Evolutionary conservation across 2,797 vertebrate genomes (phyloP), one percentile per base, ranked within the genome.

Genomic region (Macropodus opercularis): DNA sequence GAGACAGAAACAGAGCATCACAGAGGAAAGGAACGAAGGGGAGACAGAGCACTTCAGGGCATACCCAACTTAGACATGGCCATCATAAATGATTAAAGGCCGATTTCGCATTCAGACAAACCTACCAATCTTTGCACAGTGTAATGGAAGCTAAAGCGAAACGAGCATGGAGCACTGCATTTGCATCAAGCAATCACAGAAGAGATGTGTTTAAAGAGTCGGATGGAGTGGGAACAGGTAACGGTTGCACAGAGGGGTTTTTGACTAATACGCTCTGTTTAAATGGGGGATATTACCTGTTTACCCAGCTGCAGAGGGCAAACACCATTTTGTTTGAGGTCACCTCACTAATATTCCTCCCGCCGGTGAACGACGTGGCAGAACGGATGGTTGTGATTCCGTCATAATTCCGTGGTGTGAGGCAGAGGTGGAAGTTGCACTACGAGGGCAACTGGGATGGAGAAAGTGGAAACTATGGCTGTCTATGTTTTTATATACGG

Each of bases 31-130:
- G 58, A 60, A 53, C 36, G 27, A 39, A 58, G 44, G 59, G 49
- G 46, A 80, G 67, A 72, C 54, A 24, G 69, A 82, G 81, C 72
- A 82, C 88, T 87, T 83, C 67, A 78, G 87, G 86, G 83, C 87
- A 89, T 77, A 86, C 80, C 83, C 71, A 86, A 86, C 83, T 82
- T 85, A 85, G 88, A 87, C 86, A 83, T 72, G 81, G 79, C 68
- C 74, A 80, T 83, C 77, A 90, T 91, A 71, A 91, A 92, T 92
- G 85, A 92, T 93, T 90, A 89, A 92, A 91, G 79, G 61, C 72
- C 52, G 72, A 87, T 86, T 84, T 75, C 82, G 77, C 56, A 81
- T 87, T 87, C 81, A 58, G 69, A 86, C 87, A 86, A 82, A 63
- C 74, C 72, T 22, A 76, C 88, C 87, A 77, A 83, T 88, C 89